A percentile compares a stretch with the other conserved stretches of the same genome.
These are phyloP conservation scores for Echinometra lucunter DNA, from an alignment of 53 echinoderm and acorn worm genomes.

Conservation along the genomic window DNA sequence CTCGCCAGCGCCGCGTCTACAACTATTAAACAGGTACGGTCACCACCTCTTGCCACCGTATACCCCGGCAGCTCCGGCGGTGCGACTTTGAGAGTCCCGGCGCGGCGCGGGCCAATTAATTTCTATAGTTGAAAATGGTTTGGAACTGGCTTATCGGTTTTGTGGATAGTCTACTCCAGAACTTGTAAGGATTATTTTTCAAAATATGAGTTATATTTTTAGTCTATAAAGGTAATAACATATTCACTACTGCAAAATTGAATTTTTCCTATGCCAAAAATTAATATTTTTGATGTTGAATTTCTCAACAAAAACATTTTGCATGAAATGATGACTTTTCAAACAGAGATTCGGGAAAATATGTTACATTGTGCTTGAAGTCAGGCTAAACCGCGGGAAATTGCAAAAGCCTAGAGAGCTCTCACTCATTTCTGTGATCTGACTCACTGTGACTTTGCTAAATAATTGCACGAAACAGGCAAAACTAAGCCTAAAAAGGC, in stretches of 20 bases:
- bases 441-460: no score
- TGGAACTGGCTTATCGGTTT: no score
- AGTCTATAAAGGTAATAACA: background rate
- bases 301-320: background rate
- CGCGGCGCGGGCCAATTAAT: background rate
- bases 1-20: no score
- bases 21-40: no score
- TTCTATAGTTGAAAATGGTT: background rate
- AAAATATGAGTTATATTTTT: background rate
- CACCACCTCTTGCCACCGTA: background rate
- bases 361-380: background rate
- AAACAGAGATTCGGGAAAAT: background rate
- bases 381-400: slow-evolving; percentile 35
- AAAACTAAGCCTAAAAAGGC: no score
- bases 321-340: background rate
- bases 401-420: background rate
- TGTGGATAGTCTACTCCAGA: background rate
- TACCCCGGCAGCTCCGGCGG: background rate
- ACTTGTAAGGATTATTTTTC: background rate
- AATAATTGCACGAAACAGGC: no score
- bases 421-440: background rate
- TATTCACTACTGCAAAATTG: background rate
- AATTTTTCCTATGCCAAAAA: no score
- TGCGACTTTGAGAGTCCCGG: background rate
- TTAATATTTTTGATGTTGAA: no score